Conservation (phyloP, 2,113 vertebrate genomes). For the Smithornis capensis region DNA sequence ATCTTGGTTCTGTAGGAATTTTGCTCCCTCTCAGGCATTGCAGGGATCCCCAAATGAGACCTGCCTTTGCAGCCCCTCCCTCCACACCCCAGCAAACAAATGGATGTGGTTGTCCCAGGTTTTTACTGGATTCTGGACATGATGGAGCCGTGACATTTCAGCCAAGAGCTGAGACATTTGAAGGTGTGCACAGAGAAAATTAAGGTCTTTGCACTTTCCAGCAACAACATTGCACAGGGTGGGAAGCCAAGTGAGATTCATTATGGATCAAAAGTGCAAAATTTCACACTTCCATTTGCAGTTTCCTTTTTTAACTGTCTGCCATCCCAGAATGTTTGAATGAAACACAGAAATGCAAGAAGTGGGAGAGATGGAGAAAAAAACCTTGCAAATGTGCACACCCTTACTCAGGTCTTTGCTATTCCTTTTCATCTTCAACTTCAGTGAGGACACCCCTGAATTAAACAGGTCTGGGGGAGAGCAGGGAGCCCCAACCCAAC, state of each 20-base stretch:
- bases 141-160: neutral
- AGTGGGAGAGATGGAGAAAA: neutral
- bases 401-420: neutral
- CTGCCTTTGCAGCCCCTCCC: neutral
- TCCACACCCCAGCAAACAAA: neutral
- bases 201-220: slow-evolving; percentile 4
- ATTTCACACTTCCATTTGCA: neutral
- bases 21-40: neutral
- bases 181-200: neutral
- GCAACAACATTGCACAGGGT: neutral
- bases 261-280: neutral
- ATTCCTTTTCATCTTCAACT: neutral
- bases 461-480: no score
- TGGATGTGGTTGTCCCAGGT: neutral
- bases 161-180: neutral
- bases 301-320: neutral
- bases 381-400: neutral
- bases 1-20: neutral
- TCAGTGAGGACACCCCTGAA: neutral
- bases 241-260: neutral
- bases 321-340: neutral
- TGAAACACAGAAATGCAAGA: neutral
- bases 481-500: neutral
- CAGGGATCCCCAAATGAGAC: neutral
- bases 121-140: neutral